Evolutionary conservation across 2,888 invertebrate species (phyloP).

Genomic region (Apantesis nais): DNA sequence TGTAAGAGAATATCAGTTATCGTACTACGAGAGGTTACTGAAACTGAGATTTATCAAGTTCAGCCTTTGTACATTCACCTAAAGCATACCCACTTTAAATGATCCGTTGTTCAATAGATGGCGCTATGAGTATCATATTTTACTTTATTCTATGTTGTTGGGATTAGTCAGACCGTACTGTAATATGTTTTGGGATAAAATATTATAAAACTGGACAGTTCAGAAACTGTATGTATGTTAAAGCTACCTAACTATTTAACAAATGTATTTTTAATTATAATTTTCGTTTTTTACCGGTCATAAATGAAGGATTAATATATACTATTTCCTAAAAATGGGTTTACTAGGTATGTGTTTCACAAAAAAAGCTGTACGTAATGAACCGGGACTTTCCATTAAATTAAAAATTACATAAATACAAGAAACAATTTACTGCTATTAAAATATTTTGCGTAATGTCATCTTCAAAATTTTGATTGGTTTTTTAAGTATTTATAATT

Average conservation of each 20-base stretch:
- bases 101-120: conserved; percentile 29
- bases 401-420: too few relatives aligned
- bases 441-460: too few relatives aligned
- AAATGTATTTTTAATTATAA: not conserved
- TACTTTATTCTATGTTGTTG: not conserved
- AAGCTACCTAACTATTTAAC: not conserved
- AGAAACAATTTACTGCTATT: too few relatives aligned
- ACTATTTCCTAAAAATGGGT: too few relatives aligned
- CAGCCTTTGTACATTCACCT: conserved; percentile 5
- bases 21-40: conserved; percentile 7
- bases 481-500: too few relatives aligned
- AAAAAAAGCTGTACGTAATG: too few relatives aligned
- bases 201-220: not conserved
- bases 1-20: conserved; percentile 11
- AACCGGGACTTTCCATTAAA: too few relatives aligned
- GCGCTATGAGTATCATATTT: conserved; percentile 24
- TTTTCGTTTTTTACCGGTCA: not conserved
- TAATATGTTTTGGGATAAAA: too few relatives aligned
- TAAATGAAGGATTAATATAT: too few relatives aligned
- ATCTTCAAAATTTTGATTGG: too few relatives aligned
- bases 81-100: conserved; percentile 3
- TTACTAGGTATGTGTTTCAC: too few relatives aligned
- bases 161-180: too few relatives aligned
- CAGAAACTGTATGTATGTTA: not conserved
- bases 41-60: conserved; percentile 13